phyloP scores from a whole-genome alignment of 2,113 vertebrate genomes.

The Aphelocoma coerulescens region DNA sequence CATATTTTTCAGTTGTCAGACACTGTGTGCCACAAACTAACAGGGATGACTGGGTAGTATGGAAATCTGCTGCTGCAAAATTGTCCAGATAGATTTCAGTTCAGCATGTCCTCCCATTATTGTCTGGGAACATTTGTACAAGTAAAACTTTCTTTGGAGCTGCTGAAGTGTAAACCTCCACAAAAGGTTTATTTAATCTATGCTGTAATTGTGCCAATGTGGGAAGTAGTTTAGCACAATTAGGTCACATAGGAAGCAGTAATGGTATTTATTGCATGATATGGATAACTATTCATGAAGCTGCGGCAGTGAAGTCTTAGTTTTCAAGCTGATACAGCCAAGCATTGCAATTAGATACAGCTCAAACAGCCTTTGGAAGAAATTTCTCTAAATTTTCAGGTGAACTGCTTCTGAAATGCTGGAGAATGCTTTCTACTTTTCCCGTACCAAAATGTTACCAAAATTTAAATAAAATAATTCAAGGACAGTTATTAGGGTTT shows the following conservation, averaged over 20 bases:
- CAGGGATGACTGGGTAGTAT: slow-evolving; percentile 35
- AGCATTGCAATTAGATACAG: neutral
- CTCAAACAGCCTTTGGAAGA: neutral
- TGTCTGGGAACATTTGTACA: neutral
- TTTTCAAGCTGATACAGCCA: neutral
- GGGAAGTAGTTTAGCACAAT: neutral
- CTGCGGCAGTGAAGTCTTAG: neutral
- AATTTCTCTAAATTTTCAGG: neutral
- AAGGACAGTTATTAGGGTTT: neutral
- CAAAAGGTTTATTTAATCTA: neutral
- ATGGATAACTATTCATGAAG: neutral
- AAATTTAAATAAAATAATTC: neutral
- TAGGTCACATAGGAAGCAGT: neutral
- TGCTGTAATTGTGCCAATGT: neutral
- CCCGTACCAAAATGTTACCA: neutral
- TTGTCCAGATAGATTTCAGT: slow-evolving; percentile 38
- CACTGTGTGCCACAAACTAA: neutral
- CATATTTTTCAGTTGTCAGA: slow-evolving; percentile 66
- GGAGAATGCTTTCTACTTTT: neutral
- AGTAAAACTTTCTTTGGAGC: slow-evolving; percentile 6
- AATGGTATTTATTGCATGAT: neutral
- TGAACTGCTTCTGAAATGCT: neutral
- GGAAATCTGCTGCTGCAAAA: slow-evolving; percentile 47
- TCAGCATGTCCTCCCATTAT: slow-evolving; percentile 18
- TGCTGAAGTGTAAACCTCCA: neutral